Percentiles rank a stretch among this genome's conserved stretches.
Conservation (phyloP, 2,113 vertebrate genomes). For the Serranochromis macrocephalus region DNA sequence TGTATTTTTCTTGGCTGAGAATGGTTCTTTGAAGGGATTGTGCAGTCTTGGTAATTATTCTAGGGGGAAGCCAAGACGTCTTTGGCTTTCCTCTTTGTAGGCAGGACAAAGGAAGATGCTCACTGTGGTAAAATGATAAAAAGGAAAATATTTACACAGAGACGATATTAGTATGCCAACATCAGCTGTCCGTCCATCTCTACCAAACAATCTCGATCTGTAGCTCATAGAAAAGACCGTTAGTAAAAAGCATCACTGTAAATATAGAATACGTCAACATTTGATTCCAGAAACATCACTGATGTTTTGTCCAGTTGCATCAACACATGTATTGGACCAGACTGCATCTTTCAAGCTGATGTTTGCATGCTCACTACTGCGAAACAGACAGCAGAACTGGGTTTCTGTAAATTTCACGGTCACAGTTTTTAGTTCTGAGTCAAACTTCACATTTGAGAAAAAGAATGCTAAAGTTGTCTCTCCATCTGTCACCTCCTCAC, state of each 20-base stretch:
- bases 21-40: neutral
- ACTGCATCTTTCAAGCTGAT: neutral
- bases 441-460: neutral
- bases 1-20: neutral
- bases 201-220: neutral
- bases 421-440: neutral
- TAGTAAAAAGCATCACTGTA: neutral
- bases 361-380: neutral
- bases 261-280: neutral
- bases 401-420: rapidly evolving
- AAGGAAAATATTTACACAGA: neutral
- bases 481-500: neutral
- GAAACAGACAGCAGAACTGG: neutral
- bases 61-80: neutral
- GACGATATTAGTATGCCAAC: neutral
- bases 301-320: neutral
- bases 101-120: neutral
- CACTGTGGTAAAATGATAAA: neutral
- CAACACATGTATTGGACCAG: neutral
- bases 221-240: neutral
- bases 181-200: rapidly evolving
- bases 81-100: neutral
- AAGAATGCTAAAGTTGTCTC: neutral
- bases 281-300: neutral
- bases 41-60: neutral